Percentiles rank a stretch among this genome's conserved stretches.
Conservation (phyloP, 1,140 invertebrate species). For the Drosophila santomea region DNA sequence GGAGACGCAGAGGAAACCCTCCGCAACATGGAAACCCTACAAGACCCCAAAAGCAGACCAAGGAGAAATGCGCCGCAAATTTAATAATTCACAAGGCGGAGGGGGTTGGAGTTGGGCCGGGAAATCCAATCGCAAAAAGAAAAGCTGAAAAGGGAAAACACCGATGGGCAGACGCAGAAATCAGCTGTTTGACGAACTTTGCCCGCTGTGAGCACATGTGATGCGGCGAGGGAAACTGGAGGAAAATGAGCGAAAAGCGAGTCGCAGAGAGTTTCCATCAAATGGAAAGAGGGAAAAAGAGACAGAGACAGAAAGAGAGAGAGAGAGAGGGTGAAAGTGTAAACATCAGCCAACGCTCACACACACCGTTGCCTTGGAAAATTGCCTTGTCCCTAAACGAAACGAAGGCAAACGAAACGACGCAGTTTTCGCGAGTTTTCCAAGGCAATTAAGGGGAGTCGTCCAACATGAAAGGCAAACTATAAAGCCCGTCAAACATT, state of each 20-base stretch:
- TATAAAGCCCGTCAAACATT: constrained; percentile 11
- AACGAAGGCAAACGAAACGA: constrained; percentile 31
- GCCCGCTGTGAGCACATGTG: constrained; percentile 26
- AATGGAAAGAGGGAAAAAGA: neutral
- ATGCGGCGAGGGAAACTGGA: neutral
- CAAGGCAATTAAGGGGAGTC: constrained; percentile 25
- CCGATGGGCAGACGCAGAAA: constrained; percentile 40
- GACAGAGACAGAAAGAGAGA: neutral
- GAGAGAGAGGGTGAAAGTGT: constrained; percentile 26
- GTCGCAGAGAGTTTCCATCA: neutral
- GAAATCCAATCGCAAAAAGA: constrained; percentile 45
- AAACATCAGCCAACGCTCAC: neutral
- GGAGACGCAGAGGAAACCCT: constrained; percentile 10
- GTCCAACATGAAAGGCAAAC: constrained; percentile 11
- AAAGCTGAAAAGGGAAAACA: constrained; percentile 15
- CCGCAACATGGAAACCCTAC: constrained; percentile 57
- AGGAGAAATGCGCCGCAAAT: constrained; percentile 62
- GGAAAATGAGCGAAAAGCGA: neutral
- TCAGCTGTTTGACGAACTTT: constrained; percentile 46
- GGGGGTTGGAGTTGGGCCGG: constrained; percentile 9
- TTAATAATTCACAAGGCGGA: constrained; percentile 39
- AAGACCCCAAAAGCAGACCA: constrained; percentile 36
- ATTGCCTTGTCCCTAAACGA: constrained; percentile 25
- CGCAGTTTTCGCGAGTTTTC: constrained; percentile 39
- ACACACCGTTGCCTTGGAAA: constrained; percentile 15